Evolutionary conservation across 2,888 invertebrate genomes (phyloP).

Genomic region (Dynastes grantii): DNA sequence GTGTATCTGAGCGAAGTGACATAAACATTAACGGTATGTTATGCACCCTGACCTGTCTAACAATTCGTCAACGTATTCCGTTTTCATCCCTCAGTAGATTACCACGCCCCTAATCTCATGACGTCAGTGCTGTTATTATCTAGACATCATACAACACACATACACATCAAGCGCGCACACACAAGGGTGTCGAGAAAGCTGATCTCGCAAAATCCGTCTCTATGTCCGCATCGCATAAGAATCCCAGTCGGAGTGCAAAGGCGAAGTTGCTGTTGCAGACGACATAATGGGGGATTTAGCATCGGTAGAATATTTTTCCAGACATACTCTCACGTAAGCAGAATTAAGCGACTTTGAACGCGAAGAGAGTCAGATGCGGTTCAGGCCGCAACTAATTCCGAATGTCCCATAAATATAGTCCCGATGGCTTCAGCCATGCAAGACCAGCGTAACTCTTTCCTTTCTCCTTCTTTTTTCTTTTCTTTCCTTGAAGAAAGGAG

Average conservation of each 20-base stretch:
- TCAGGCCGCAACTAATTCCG: constrained; percentile 38
- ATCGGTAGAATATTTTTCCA: constrained; percentile 41
- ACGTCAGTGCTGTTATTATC: constrained; percentile 49
- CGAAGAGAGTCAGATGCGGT: constrained; percentile 38
- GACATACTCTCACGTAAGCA: constrained; percentile 42
- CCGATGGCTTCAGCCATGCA: constrained; percentile 42
- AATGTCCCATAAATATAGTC: constrained; percentile 43
- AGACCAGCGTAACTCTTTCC: constrained; percentile 21
- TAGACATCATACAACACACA: constrained; percentile 44
- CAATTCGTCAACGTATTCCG: constrained; percentile 41
- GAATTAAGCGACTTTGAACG: constrained; percentile 44
- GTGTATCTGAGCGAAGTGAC: constrained; percentile 7
- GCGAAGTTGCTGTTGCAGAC: constrained; percentile 34
- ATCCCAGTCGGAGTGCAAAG: background rate
- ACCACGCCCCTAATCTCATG: constrained; percentile 47
- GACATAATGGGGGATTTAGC: constrained; percentile 41
- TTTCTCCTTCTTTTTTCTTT: constrained; percentile 9
- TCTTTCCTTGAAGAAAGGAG: constrained; percentile 11
- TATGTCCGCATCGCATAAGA: background rate
- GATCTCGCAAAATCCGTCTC: constrained; percentile 13
- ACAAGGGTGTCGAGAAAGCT: background rate
- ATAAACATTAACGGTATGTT: constrained; percentile 25
- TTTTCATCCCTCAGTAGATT: constrained; percentile 45
- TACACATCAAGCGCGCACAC: constrained; percentile 1
- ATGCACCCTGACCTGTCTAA: constrained; percentile 42